Evolutionary conservation across 2,113 vertebrate genomes (phyloP), one percentile per base, ranked within the genome.

Genomic region (Mustela nigripes): DNA sequence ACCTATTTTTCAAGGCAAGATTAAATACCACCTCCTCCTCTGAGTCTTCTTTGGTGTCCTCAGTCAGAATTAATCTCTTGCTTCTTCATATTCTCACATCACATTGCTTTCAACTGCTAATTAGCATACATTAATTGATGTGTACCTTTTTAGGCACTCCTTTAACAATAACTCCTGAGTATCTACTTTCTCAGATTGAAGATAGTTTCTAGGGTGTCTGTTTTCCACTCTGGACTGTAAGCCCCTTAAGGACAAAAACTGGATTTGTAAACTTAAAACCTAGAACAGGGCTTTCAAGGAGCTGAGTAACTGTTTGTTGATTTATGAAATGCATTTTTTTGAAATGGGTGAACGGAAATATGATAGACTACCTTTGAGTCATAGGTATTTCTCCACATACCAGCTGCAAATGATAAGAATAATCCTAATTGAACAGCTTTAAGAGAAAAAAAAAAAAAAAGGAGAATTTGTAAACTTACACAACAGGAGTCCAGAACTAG

Each of bases 71-170:
- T 86, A 48, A 83, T 56, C 48, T 36, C 26, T 95, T 7, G 11
- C n/a, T 48, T 50, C 36, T 73, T n/a, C 18, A 26, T 81, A 85
- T 86, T 85, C 42, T 80, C 76, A 90, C 18, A 33, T 71, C 69
- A 83, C 45, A 83, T 42, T 50, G 76, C 58, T 56, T 71, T 92
- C 91, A 69, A 58, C 4, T 42, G 24, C 48, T 80, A 81, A 91
- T 84, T 80, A 76, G 71, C 56, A 26, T 65, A 42, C 12, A 80
- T 83, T 86, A 91, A 87, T 93, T 94, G 91, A 50, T 65, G 63
- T 62, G 48, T 67, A 7, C n/a, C 60, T 92, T 62, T 91, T 28
- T 63, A 73, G 21, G 11, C 33, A 9, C 42, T 80, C n/a, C 67
- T 89, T 79, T 80, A 82, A 36, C 48, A 95, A 81, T 65, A 69